A percentile compares a stretch with the other conserved stretches of the same genome.
Conservation (phyloP, 2,797 vertebrate species). For the Taenioides sp. region DNA sequence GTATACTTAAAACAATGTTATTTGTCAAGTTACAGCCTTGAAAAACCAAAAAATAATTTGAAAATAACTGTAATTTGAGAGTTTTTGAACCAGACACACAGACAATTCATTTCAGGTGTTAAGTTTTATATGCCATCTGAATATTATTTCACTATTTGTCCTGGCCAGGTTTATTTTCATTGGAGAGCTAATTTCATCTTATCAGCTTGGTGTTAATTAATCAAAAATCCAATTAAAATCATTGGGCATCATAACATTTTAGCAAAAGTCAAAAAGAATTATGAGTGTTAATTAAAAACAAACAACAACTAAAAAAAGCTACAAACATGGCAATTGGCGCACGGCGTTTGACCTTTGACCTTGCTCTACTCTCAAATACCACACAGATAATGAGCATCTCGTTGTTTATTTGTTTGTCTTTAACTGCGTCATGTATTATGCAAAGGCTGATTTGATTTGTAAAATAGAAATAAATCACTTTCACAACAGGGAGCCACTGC, state of each 20-base stretch:
- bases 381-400: not conserved
- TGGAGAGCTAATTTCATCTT: too few relatives aligned
- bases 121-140: too few relatives aligned
- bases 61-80: too few relatives aligned
- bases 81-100: too few relatives aligned
- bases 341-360: not conserved
- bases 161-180: too few relatives aligned
- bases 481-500: conserved; percentile 41
- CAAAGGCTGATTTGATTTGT: not conserved
- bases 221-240: too few relatives aligned
- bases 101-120: too few relatives aligned
- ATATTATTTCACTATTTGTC: too few relatives aligned
- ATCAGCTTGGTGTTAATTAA: too few relatives aligned
- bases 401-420: conserved; percentile 1
- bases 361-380: not conserved
- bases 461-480: conserved; percentile 3
- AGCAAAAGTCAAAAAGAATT: not conserved
- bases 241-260: not conserved
- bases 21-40: too few relatives aligned
- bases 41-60: too few relatives aligned
- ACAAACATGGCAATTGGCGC: not conserved
- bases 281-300: not conserved
- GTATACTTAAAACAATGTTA: too few relatives aligned
- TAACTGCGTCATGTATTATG: not conserved
- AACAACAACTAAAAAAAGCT: not conserved